Conservation (phyloP, 2,113 vertebrate genomes). For the Hydrolagus affinis region DNA sequence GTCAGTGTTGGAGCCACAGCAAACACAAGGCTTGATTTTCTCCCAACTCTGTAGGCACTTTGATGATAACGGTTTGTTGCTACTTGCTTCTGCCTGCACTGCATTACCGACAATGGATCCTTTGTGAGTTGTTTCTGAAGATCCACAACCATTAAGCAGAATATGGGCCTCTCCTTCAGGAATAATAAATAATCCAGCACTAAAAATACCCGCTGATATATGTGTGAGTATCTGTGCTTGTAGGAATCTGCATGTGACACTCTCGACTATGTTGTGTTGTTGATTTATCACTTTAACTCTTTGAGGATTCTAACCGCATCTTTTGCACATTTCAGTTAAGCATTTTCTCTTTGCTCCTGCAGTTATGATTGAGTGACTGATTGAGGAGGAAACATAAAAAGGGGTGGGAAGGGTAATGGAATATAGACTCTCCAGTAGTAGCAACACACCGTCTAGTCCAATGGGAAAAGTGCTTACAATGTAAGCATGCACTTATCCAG, state of each 20-base stretch:
- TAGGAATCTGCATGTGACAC: conserved; percentile 34
- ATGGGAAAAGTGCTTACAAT: neutral
- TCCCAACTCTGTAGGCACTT: conserved; percentile 17
- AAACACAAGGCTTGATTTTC: neutral
- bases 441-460: neutral
- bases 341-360: neutral
- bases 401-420: neutral
- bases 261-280: conserved; percentile 3
- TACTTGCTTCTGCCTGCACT: conserved; percentile 27
- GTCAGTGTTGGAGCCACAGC: neutral
- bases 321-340: neutral
- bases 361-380: neutral
- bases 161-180: conserved; percentile 36
- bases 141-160: conserved; percentile 39
- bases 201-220: conserved; percentile 46
- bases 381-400: conserved; percentile 35
- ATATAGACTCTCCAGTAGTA: neutral
- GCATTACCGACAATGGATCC: conserved; percentile 39
- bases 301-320: neutral
- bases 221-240: conserved; percentile 43
- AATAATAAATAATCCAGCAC: conserved; percentile 41
- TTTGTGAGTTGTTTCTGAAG: conserved; percentile 37
- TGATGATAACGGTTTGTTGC: conserved; percentile 21
- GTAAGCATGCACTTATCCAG: too few species aligned
- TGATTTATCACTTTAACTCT: conserved; percentile 10